Evolutionary conservation across 2,113 vertebrate genomes (phyloP).

Genomic region (Chionodraco myersi): DNA sequence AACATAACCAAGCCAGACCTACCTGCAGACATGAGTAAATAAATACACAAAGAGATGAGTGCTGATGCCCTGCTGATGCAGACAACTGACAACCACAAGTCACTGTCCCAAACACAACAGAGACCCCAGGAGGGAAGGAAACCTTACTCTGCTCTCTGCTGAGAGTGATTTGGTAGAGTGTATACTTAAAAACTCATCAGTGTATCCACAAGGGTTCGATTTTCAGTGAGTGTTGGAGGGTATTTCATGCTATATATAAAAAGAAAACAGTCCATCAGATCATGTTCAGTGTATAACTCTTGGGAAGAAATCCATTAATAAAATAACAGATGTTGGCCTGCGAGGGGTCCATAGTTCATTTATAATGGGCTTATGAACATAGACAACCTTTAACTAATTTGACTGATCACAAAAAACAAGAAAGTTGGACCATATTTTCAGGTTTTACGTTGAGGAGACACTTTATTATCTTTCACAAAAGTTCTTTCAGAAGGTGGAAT

Average conservation of each 20-base stretch:
- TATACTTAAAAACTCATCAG: constrained; percentile 65
- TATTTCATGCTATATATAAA: constrained; percentile 65
- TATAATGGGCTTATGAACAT: constrained; percentile 49
- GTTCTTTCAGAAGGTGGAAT: no score
- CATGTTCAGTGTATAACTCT: constrained; percentile 56
- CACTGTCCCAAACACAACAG: constrained; percentile 45
- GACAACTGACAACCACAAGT: constrained; percentile 22
- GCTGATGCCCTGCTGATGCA: constrained; percentile 6
- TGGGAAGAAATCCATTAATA: constrained; percentile 59
- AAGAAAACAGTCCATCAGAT: constrained; percentile 63
- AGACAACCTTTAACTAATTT: constrained; percentile 17
- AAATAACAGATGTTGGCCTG: constrained; percentile 59
- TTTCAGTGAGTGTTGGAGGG: constrained; percentile 34
- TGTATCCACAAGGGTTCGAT: constrained; percentile 43
- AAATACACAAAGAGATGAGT: constrained; percentile 28
- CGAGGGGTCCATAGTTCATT: constrained; percentile 34
- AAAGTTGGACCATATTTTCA: neutral
- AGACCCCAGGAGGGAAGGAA: constrained; percentile 36
- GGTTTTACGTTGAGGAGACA: constrained; percentile 4
- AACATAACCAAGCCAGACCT: neutral
- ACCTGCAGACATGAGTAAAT: constrained; percentile 25
- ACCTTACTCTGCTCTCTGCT: constrained; percentile 45
- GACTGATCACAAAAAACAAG: constrained; percentile 6
- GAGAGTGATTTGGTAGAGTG: constrained; percentile 29
- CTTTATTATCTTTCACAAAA: no score